These are phyloP conservation scores for Tapera naevia DNA, from an alignment of 2,797 vertebrate species.

Conservation along the genomic window DNA sequence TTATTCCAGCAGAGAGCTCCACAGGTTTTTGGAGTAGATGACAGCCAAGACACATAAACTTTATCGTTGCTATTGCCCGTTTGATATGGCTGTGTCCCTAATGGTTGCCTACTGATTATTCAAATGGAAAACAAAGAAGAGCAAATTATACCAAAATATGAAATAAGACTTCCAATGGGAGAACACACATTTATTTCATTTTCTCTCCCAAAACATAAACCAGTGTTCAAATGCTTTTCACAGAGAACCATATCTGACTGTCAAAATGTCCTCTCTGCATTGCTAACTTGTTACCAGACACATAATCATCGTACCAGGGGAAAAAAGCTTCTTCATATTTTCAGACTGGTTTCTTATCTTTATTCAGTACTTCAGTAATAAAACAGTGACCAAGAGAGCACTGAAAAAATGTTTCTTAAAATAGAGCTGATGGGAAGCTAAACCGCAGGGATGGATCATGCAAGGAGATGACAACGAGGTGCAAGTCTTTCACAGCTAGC, in stretches of 20 bases:
- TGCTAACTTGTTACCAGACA: not conserved
- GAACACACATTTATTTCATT: conserved; percentile 18
- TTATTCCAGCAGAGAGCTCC: conserved; percentile 20
- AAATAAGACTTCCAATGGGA: conserved; percentile 42
- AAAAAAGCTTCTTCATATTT: not conserved
- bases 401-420: not conserved
- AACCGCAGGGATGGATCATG: not conserved
- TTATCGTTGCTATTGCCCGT: conserved; percentile 53
- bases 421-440: not conserved
- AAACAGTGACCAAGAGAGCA: not conserved
- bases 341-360: not conserved
- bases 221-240: not conserved
- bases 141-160: conserved; percentile 47
- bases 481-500: not conserved
- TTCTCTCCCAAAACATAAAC: conserved; percentile 36
- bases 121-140: conserved; percentile 62
- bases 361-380: conserved; percentile 11
- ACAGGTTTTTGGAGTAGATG: conserved; percentile 33
- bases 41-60: conserved; percentile 62
- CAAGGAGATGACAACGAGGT: not conserved
- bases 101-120: conserved; percentile 40
- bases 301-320: not conserved
- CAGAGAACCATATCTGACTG: not conserved
- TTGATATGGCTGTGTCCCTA: conserved; percentile 46
- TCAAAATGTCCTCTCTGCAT: not conserved